A percentile compares a stretch with the other conserved stretches of the same genome.
Conservation (phyloP, 1,140 invertebrate species). For the Drosophila pseudoobscura region DNA sequence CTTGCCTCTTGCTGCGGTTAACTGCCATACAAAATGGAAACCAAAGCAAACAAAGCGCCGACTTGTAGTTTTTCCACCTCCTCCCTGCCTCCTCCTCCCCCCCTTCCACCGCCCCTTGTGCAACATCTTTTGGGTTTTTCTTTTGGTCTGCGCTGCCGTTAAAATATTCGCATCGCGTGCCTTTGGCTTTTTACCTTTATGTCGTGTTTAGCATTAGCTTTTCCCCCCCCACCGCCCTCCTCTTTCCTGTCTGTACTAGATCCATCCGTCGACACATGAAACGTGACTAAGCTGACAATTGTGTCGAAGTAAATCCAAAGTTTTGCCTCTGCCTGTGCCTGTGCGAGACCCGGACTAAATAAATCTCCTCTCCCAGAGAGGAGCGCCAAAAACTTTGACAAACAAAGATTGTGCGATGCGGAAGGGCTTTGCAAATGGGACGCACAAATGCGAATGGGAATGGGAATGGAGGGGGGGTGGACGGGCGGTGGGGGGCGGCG, state of each 20-base stretch:
- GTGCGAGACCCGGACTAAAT: conserved; percentile 67
- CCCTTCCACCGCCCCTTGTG: background rate
- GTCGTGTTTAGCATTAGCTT: conserved; percentile 77
- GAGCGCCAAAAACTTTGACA: conserved; percentile 52
- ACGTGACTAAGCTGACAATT: conserved; percentile 82
- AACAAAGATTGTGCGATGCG: conserved; percentile 55
- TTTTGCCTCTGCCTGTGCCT: conserved; percentile 41
- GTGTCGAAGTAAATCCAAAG: conserved; percentile 80
- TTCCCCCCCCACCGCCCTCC: background rate
- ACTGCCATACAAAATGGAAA: conserved; percentile 39
- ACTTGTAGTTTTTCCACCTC: conserved; percentile 38
- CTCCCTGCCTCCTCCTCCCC: background rate
- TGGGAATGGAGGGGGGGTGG: background rate
- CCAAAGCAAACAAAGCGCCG: conserved; percentile 51
- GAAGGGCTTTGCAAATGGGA: conserved; percentile 47
- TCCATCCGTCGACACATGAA: conserved; percentile 57
- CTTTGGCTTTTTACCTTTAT: conserved; percentile 79
- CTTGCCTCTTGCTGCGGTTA: conserved; percentile 2
- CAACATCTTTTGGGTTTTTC: background rate
- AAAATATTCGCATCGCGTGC: conserved; percentile 79
- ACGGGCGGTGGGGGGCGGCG: background rate
- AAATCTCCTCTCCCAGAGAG: conserved; percentile 54
- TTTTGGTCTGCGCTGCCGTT: conserved; percentile 34
- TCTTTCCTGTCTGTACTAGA: conserved; percentile 1
- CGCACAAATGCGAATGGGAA: conserved; percentile 28